phyloP scores from a whole-genome alignment of 2,113 vertebrate genomes.

The Marmota flaviventris region DNA sequence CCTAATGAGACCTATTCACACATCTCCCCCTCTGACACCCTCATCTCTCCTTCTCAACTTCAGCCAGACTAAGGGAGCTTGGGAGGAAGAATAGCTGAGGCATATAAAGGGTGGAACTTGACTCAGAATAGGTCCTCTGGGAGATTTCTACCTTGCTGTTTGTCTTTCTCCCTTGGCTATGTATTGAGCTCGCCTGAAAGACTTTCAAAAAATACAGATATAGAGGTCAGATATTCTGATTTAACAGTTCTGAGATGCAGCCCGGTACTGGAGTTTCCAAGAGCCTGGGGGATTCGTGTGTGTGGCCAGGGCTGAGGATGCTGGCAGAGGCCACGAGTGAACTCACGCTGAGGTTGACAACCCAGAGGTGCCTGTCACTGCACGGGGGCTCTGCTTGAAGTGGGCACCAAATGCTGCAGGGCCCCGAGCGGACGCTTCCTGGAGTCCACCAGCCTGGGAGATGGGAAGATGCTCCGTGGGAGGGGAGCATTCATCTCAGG shows the following conservation, averaged over 20 bases:
- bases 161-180: neutral
- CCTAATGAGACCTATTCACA: neutral
- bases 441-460: neutral
- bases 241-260: too few relatives aligned
- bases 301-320: neutral
- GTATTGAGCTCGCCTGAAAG: neutral
- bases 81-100: neutral
- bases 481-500: neutral
- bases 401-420: rapidly evolving
- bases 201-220: neutral
- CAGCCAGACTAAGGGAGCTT: neutral
- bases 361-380: neutral
- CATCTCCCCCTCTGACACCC: too few relatives aligned
- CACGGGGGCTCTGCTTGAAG: neutral
- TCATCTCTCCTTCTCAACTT: neutral
- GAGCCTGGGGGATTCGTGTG: neutral
- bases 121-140: neutral
- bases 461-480: neutral
- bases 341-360: neutral
- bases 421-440: neutral
- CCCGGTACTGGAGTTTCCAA: neutral
- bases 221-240: neutral
- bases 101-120: neutral
- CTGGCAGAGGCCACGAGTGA: neutral
- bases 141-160: neutral